phyloP scores from a whole-genome alignment of 1,140 invertebrate species.

The Aphidius gifuensis region DNA sequence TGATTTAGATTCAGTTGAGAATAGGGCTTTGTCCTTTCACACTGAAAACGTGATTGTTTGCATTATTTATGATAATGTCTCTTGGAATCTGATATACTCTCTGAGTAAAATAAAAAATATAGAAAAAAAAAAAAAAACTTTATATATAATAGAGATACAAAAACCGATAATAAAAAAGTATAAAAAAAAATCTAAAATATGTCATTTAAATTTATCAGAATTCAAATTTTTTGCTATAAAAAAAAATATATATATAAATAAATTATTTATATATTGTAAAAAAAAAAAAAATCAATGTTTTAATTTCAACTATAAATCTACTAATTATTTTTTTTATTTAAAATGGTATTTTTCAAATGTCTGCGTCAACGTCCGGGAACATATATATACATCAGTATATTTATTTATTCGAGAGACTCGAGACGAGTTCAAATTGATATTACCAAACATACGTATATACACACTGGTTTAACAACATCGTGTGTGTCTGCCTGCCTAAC shows the following conservation, averaged over 20 bases:
- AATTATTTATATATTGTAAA: no score
- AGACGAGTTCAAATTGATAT: conserved; percentile 35
- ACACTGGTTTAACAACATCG: conserved; percentile 6
- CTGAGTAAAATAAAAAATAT: no score
- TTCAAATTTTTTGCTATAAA: no score
- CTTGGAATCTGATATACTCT: conserved; percentile 11
- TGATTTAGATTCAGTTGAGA: conserved; percentile 21
- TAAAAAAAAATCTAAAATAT: no score
- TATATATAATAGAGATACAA: no score
- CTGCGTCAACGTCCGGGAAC: conserved; percentile 38
- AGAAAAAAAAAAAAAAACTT: no score
- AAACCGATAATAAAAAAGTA: no score
- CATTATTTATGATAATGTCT: conserved; percentile 26
- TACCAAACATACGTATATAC: conserved; percentile 16
- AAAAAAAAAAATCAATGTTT: no score
- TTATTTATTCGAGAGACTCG: conserved; percentile 33
- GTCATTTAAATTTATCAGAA: no score
- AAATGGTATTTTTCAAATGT: conserved; percentile 22
- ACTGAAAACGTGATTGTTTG: conserved; percentile 24
- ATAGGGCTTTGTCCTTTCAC: conserved; percentile 20
- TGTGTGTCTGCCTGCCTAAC: conserved; percentile 32
- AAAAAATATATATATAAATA: no score
- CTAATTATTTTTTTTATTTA: no score
- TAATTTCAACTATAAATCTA: no score
- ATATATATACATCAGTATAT: conserved; percentile 18